Evolutionary conservation across 2,888 invertebrate genomes (phyloP).

Genomic region (Trypoxylon attenuatum): DNA sequence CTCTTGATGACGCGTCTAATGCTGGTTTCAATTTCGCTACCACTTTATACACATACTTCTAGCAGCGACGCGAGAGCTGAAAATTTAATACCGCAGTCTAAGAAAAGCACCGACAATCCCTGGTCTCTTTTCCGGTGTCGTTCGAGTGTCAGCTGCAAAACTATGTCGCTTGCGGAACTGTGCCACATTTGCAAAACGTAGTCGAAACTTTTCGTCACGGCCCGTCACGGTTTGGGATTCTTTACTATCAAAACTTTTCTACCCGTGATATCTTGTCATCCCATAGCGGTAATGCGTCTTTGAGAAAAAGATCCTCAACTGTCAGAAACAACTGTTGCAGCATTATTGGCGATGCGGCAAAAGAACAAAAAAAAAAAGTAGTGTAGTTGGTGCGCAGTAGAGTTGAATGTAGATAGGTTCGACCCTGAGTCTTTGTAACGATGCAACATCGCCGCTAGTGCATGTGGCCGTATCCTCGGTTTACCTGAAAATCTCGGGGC

Average conservation of each 20-base stretch:
- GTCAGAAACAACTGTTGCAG: conserved; percentile 35
- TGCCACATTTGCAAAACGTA: not conserved
- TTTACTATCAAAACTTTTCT: too few species aligned
- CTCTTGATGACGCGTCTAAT: too few species aligned
- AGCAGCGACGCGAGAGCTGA: too few species aligned
- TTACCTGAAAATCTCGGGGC: conserved; percentile 37
- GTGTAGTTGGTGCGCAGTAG: not conserved
- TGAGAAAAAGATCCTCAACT: conserved; percentile 14
- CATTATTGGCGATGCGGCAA: not conserved
- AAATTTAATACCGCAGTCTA: not conserved
- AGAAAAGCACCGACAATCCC: not conserved
- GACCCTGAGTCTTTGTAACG: conserved; percentile 37
- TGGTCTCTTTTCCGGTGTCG: not conserved
- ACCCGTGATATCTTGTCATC: too few species aligned
- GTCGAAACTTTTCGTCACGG: too few species aligned
- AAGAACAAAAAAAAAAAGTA: not conserved
- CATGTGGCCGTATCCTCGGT: conserved; percentile 22
- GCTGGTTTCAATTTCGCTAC: too few species aligned
- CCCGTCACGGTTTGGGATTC: too few species aligned
- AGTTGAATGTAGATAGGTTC: conserved; percentile 25
- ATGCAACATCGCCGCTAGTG: conserved; percentile 33
- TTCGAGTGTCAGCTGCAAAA: not conserved
- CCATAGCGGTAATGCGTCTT: too few species aligned
- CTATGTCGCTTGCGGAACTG: not conserved
- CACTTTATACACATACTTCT: too few species aligned